Evolutionary conservation across 2,888 invertebrate genomes (phyloP).

Genomic region (Dicyrtoma fusca): DNA sequence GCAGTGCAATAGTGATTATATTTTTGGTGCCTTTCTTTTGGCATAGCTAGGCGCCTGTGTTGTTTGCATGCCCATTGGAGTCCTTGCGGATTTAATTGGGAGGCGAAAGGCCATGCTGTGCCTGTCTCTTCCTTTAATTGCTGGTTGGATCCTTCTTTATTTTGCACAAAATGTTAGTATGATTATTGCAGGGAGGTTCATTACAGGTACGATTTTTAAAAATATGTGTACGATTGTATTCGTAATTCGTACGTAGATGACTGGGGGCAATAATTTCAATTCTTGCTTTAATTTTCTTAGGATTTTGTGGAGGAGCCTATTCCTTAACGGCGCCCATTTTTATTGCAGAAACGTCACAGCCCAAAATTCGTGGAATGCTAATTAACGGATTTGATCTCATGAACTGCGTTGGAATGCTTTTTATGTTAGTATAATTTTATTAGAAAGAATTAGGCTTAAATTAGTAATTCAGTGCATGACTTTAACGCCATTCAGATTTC

Average conservation of each 20-base stretch:
- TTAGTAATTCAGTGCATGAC: no score
- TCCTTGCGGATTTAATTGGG: not conserved
- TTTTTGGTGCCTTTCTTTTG: no score
- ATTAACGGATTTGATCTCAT: slow-evolving; percentile 2
- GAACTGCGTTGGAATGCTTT: not conserved
- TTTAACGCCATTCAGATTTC: no score
- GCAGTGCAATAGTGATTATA: no score
- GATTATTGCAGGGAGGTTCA: not conserved
- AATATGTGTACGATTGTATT: not conserved
- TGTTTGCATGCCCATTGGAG: not conserved
- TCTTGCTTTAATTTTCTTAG: not conserved
- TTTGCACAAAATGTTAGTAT: not conserved
- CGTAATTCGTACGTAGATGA: no score
- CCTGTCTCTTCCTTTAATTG: not conserved
- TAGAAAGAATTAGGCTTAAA: no score
- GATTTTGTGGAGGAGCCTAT: not conserved
- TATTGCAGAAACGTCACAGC: slow-evolving; percentile 9
- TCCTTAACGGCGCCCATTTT: slow-evolving; percentile 4
- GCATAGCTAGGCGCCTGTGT: not conserved
- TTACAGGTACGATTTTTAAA: not conserved
- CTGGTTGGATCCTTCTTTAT: not conserved
- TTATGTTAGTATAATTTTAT: not conserved
- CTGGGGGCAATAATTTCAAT: no score
- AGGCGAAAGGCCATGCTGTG: slow-evolving; percentile 2
- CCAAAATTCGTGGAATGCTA: slow-evolving; percentile 13